A percentile compares a stretch with the other conserved stretches of the same genome.
Evolutionary conservation across 2,113 vertebrate genomes (phyloP).

Genomic region (Fukomys damarensis): DNA sequence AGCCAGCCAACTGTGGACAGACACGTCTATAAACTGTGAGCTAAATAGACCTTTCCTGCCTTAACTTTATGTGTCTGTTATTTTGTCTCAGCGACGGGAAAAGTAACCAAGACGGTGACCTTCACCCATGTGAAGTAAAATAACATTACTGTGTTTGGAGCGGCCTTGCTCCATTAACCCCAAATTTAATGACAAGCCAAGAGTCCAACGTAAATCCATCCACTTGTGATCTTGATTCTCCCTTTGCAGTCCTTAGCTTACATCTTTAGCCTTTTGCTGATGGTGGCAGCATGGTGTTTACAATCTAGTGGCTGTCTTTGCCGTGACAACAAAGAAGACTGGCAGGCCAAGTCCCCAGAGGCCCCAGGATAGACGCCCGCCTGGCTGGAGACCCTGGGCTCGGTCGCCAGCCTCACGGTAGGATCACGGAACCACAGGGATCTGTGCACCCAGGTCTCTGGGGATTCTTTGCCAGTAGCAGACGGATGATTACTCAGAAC

Average conservation of each 20-base stretch:
- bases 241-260: neutral
- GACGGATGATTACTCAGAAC: neutral
- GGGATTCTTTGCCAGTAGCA: neutral
- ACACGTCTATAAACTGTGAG: neutral
- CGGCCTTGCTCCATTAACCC: neutral
- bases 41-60: neutral
- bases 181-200: neutral
- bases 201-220: neutral
- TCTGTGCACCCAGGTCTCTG: neutral
- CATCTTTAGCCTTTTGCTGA: too few species aligned
- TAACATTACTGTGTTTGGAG: neutral
- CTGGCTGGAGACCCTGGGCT: neutral
- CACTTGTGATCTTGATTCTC: neutral
- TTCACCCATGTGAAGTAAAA: neutral
- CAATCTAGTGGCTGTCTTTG: neutral
- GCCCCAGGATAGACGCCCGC: rapidly evolving
- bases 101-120: neutral
- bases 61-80: neutral
- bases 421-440: rapidly evolving
- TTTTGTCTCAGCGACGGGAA: neutral
- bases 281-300: neutral
- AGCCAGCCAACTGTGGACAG: neutral
- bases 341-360: neutral
- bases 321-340: neutral
- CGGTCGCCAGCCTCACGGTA: neutral